Percentiles rank a stretch among this genome's conserved stretches.
Evolutionary conservation across 1,140 invertebrate species (phyloP).

Genomic region (Aethina tumida): DNA sequence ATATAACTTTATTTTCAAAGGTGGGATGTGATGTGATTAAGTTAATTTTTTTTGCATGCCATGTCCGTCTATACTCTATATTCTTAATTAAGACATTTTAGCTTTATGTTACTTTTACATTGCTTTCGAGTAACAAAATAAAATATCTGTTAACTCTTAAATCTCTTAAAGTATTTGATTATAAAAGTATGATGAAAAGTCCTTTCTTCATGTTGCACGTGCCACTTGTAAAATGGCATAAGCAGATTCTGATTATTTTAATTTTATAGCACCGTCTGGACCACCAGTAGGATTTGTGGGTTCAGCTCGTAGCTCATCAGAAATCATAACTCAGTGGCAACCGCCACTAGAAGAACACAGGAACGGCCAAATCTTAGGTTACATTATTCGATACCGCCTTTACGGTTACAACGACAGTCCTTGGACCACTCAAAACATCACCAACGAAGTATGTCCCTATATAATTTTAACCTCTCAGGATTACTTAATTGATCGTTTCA

Average conservation of each 20-base stretch:
- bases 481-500: slow-evolving; percentile 20
- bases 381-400: slow-evolving; percentile 82
- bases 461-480: neutral
- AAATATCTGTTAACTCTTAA: neutral
- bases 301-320: slow-evolving; percentile 81
- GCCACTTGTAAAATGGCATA: neutral
- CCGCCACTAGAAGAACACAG: slow-evolving; percentile 84
- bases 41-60: slow-evolving; percentile 16
- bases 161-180: neutral
- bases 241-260: neutral
- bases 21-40: slow-evolving; percentile 23
- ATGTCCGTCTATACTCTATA: slow-evolving; percentile 12
- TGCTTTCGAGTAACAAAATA: neutral
- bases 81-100: slow-evolving; percentile 2
- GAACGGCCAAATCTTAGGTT: slow-evolving; percentile 91
- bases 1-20: slow-evolving; percentile 32
- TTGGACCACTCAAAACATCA: slow-evolving; percentile 84
- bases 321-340: slow-evolving; percentile 97
- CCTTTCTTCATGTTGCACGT: slow-evolving; percentile 2
- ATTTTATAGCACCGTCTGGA: slow-evolving; percentile 67
- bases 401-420: slow-evolving; percentile 84
- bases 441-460: slow-evolving; percentile 54
- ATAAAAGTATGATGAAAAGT: neutral
- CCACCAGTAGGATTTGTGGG: slow-evolving; percentile 84
- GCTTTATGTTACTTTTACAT: slow-evolving; percentile 13